Percentiles rank a stretch among this genome's conserved stretches.
phyloP scores from a whole-genome alignment of 2,113 vertebrate species.

The Andinoacara biseriatus region DNA sequence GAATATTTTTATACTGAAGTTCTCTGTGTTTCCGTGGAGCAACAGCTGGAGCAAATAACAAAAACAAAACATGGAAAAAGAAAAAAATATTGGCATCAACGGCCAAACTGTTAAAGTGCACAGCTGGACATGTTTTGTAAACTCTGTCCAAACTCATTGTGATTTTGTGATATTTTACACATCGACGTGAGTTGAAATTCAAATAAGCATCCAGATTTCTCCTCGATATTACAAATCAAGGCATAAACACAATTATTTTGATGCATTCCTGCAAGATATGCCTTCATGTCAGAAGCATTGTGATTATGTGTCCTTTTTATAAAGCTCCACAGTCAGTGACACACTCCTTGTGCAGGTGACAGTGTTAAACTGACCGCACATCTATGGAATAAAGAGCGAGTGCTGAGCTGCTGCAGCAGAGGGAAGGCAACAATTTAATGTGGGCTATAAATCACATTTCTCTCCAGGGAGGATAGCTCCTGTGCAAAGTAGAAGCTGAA shows the following conservation, averaged over 20 bases:
- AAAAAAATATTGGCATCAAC: not conserved
- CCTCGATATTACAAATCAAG: not conserved
- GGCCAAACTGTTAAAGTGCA: not conserved
- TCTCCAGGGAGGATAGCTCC: not conserved
- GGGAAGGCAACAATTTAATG: slow-evolving; percentile 9
- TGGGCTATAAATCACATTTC: slow-evolving; percentile 30
- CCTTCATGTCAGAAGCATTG: not conserved
- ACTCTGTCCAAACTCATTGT: not conserved
- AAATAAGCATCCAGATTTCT: not conserved
- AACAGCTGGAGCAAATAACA: not conserved
- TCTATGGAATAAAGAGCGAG: slow-evolving; percentile 14
- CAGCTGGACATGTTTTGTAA: not conserved
- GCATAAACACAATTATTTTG: not conserved
- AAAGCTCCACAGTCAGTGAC: not conserved
- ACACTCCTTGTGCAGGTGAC: not conserved
- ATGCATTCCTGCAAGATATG: not conserved
- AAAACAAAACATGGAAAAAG: not conserved
- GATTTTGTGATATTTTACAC: not conserved
- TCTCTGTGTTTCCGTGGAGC: not conserved
- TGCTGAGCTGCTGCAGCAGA: slow-evolving; percentile 15
- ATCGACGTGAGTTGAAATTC: not conserved
- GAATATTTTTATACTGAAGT: not conserved
- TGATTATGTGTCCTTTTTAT: not conserved
- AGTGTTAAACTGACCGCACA: not conserved
- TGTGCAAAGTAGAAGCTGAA: not conserved